Base-by-base conservation (phyloP, 1,140 invertebrate species). In the Bombus soroeensis region DNA sequence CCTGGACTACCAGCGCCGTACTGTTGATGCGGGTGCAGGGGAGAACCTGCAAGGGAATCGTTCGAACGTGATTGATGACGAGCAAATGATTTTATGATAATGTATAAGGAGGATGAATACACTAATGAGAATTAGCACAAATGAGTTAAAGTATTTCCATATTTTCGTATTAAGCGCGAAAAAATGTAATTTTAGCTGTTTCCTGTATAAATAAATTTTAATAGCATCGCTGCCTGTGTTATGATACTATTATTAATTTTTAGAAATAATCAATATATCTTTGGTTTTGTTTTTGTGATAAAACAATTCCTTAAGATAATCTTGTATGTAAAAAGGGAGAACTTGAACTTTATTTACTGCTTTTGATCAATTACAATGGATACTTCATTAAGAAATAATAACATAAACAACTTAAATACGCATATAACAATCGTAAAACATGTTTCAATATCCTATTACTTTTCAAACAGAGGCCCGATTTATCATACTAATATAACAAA, bases 11-110 rank as follows among this genome's bases (percentile, higher is more conserved):
- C 94, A 3, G 87, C 89, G 22, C 94, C 94, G 75, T 95, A 95
- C 37, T 95, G 95, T 68, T 95, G 95, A 85, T 95, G 94, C 10
- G 95, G 94, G 85, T 95, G 95, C 64, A 95, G 62, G 0, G 95
- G 94, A 6, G 95, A 94, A 79, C 94, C 95, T 95, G 68, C 2
- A 85, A 81, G 81, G 34, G 32, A 8, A 70, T 25, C 39, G 77
- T 81, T 41, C 2, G 6, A 32, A 73, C 32, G 32, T 13, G 68
- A 75, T 76, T 66, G 25, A 73, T 39, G 28, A 53, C 66, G 37
- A 62, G n/a, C 32, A 3, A 25, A 28, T 12, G 3, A 64, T 32
- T 41, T 72, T 41, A 25, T n/a, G 25, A 41, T 28, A 18, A 71
- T 15, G 68, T 15, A 0, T 41, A 15, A 71, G 3, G 12, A 39